Evolutionary conservation across 2,888 invertebrate genomes (phyloP).

Genomic region (Oscheius sp.): DNA sequence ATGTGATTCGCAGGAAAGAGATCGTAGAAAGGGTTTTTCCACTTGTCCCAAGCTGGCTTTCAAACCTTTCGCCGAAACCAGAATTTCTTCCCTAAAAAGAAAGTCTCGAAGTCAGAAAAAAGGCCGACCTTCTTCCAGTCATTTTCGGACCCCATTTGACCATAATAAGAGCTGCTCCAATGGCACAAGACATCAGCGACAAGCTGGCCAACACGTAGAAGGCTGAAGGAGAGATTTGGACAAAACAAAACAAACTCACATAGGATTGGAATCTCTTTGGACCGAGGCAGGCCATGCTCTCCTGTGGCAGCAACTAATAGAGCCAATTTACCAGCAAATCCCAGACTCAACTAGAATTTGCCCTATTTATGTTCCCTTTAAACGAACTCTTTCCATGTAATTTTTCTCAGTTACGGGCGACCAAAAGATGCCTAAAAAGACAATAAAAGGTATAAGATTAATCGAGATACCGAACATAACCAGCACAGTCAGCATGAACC

Average conservation of each 20-base stretch:
- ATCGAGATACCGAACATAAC: no score
- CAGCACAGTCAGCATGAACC: constrained; percentile 1
- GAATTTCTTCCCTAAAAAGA: background rate
- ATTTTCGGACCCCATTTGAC: background rate
- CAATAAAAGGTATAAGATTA: no score
- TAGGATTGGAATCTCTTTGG: constrained; percentile 1
- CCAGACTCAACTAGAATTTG: constrained; percentile 8
- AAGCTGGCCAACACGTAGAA: constrained; percentile 8
- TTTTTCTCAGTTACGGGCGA: constrained; percentile 7
- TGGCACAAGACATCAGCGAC: background rate
- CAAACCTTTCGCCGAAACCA: no score
- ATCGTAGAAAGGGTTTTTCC: no score
- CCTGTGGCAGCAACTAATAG: background rate
- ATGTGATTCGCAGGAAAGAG: background rate
- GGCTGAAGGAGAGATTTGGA: background rate
- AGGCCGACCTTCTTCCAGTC: background rate
- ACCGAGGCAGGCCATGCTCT: constrained; percentile 3
- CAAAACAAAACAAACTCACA: background rate
- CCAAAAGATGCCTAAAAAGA: constrained; percentile 15
- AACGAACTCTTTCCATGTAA: constrained; percentile 13
- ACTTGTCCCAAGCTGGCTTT: no score
- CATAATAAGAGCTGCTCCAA: background rate
- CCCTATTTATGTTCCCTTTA: background rate
- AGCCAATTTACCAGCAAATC: constrained; percentile 17
- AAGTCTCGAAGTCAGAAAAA: background rate